Evolutionary conservation across 23 tunicate species (phyloP), one percentile per base, ranked within the genome.

Genomic region (Ascidia mentula): DNA sequence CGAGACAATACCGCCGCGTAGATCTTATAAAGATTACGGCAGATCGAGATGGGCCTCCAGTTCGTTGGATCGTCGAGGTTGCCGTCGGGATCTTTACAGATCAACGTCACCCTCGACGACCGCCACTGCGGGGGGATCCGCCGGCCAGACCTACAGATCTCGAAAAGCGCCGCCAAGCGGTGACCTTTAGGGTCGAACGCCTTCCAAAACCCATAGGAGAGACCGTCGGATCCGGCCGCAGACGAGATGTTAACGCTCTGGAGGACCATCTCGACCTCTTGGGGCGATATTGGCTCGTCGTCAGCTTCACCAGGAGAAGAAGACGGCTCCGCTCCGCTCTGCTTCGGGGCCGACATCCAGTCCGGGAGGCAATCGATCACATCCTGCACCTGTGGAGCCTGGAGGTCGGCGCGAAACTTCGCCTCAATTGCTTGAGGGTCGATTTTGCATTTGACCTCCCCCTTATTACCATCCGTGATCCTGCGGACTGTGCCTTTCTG

Each of bases 401-500:
- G 18, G 39, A 71, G 75, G 13, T 71, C 75, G 30, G 39, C 6
- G 30, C 75, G 75, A 9, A 34, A 71, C 30, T 36, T 71, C 24
- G 65, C 65, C 65, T 53, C 65, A 26, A 72, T 28, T 0, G 33
- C 9, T 5, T 31, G 32, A 37, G 38, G 76, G 40, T 36, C 40
- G 18, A 72, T 28, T 17, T 28, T 4, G 79, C 79, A 75, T 0
- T 60, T 40, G 31, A 32, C 28, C 59, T 20, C 60, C 36, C 59
- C 59, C 24, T 40, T 40, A 15, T 5, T 39, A 40, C 59, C 79
- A 3, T 75, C 79, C 59, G 39, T 39, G 18, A 75, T 40, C 59
- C 39, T 75, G 15, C 79, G 46, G 79, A 75, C 59, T 8, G 79
- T 75, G 0, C 59, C 79, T 38, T 75, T 75, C 79, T 39, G 59